Evolutionary conservation across 92 coral and sea anemone species (phyloP).

Genomic region (Muricea muricata): DNA sequence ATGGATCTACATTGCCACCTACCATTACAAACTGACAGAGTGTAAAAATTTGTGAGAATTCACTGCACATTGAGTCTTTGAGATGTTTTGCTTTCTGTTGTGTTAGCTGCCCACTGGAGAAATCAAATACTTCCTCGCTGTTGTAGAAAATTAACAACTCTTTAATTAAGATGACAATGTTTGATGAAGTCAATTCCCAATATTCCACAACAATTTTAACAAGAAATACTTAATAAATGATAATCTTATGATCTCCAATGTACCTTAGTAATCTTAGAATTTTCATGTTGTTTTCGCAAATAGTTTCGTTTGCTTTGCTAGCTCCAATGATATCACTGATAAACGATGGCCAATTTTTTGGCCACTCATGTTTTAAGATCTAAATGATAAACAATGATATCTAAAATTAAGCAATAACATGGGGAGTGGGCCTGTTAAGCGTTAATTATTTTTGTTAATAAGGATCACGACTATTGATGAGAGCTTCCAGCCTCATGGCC

Average conservation of each 20-base stretch:
- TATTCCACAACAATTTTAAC: no score
- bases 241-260: background rate
- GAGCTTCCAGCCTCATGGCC: no score
- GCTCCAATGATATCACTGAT: conserved; percentile 97
- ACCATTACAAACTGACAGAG: conserved; percentile 98
- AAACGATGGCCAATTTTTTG: conserved; percentile 96
- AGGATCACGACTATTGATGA: no score
- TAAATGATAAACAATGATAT: conserved; percentile 2
- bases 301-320: conserved; percentile 97
- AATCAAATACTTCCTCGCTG: conserved; percentile 99
- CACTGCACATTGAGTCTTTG: conserved; percentile 99
- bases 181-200: background rate
- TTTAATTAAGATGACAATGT: background rate
- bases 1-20: background rate
- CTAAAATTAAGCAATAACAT: background rate
- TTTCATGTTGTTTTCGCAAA: conserved; percentile 98
- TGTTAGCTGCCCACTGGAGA: conserved; percentile 99
- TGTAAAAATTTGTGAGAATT: conserved; percentile 92
- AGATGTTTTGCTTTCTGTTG: conserved; percentile 97
- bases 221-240: no score
- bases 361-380: conserved; percentile 99
- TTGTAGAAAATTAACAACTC: conserved; percentile 7
- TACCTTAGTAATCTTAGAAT: conserved; percentile 93
- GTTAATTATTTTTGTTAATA: no score
- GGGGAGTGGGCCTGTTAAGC: background rate